Evolutionary conservation across 1,140 invertebrate genomes (phyloP), one percentile per base, ranked within the genome.

Genomic region (Elymnias hypermnestra): DNA sequence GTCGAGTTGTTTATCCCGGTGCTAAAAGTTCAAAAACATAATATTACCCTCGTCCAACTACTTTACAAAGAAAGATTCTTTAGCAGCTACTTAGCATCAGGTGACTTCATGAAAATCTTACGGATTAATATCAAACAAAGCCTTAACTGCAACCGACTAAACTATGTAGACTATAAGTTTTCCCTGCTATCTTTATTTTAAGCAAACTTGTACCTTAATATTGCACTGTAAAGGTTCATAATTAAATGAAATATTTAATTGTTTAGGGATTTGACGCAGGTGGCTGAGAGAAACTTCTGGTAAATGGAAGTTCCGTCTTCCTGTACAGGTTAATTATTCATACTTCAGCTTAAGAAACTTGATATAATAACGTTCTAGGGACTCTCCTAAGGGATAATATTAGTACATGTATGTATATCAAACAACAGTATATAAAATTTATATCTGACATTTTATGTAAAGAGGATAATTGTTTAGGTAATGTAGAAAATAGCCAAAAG

Each of bases 311-410:
- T 57, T 55, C 41, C 36, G 44, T 60, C 51, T 45, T 50, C 44
- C 29, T 43, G 47, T 51, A 57, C 53, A 60, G 53, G 51, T 65
- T 63, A 70, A 74, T 74, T 70, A 72, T 72, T 72, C 60, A 74
- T 61, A 47, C 22, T 46, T 50, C 28, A 33, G 22, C 49, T 52
- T 45, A 23, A 35, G 41, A 39, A 39, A 52, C 36, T 33, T 45
- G 14, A 40, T 40, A 40, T 23, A 10, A 7, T n/a, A 10, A 31
- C 15, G 39, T 28, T 18, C 8, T 42, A 19, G 9, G 0, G 6
- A 12, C 5, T 18, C 29, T 33, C 18, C 3, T 19, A 14, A 21
- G 5, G 29, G 19, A 23, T 26, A 12, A 3, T 12, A 29, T n/a
- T n/a, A n/a, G n/a, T n/a, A n/a, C n/a, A n/a, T n/a, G n/a, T n/a